phyloP scores from a whole-genome alignment of 2,888 invertebrate genomes.

The Ditylenchus weischeri region DNA sequence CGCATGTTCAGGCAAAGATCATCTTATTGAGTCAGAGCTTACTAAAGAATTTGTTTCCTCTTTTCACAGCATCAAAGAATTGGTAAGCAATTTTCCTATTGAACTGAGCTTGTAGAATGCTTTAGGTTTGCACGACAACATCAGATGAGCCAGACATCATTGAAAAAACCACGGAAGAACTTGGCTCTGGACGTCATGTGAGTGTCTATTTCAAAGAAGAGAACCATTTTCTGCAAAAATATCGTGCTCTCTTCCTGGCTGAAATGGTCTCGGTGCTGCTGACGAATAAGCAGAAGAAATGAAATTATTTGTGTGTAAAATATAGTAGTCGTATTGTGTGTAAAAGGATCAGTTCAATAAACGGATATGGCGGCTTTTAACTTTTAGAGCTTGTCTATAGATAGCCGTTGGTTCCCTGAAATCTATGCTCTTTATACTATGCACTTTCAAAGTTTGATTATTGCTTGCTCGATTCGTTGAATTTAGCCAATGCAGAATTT shows the following conservation, averaged over 20 bases:
- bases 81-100: slow-evolving; percentile 10
- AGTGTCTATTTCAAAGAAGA: slow-evolving; percentile 33
- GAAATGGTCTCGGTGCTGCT: slow-evolving; percentile 28
- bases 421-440: too few species aligned
- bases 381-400: too few species aligned
- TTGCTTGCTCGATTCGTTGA: too few species aligned
- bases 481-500: too few species aligned
- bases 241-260: slow-evolving; percentile 32
- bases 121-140: slow-evolving; percentile 23
- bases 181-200: slow-evolving; percentile 22
- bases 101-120: not conserved
- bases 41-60: slow-evolving; percentile 17
- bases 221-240: slow-evolving; percentile 38
- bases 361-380: too few species aligned
- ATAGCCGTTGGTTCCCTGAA: too few species aligned
- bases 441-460: too few species aligned
- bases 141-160: slow-evolving; percentile 29
- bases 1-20: slow-evolving; percentile 31
- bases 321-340: too few species aligned
- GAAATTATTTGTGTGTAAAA: not conserved
- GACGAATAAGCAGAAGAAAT: slow-evolving; percentile 21
- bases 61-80: slow-evolving; percentile 10
- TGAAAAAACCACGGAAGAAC: slow-evolving; percentile 7
- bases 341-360: too few species aligned
- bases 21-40: slow-evolving; percentile 31